These are phyloP conservation scores for Drosophila diplacantha DNA, from an alignment of 2,888 invertebrate species.

Conservation along the genomic window DNA sequence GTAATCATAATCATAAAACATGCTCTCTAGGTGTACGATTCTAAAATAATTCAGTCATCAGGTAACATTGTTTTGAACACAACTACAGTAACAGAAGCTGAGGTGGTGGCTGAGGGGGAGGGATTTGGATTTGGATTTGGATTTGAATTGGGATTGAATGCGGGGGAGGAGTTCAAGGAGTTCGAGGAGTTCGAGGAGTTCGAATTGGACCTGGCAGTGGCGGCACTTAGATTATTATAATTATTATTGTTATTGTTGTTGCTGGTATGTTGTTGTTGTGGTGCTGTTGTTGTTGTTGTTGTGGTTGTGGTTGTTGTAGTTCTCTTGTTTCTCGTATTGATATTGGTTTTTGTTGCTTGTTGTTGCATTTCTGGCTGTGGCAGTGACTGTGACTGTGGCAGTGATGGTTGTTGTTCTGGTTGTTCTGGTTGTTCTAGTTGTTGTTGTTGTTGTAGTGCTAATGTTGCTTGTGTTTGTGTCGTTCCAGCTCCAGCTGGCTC, in stretches of 20 bases:
- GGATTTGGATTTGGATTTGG: not conserved
- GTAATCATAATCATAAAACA: constrained; percentile 56
- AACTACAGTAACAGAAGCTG: constrained; percentile 79
- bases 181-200: constrained; percentile 4
- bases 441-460: constrained; percentile 31
- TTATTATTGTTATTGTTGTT: constrained; percentile 42
- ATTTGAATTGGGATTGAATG: not conserved
- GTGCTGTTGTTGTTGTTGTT: constrained; percentile 23
- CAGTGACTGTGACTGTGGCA: constrained; percentile 32
- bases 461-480: constrained; percentile 51
- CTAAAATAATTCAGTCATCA: constrained; percentile 78
- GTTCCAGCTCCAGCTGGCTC: constrained; percentile 31
- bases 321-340: constrained; percentile 9
- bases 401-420: constrained; percentile 28
- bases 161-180: constrained; percentile 8
- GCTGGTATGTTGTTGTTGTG: constrained; percentile 28
- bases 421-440: constrained; percentile 28
- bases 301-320: constrained; percentile 33
- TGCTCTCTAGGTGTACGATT: constrained; percentile 68
- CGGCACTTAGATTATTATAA: constrained; percentile 42
- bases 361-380: constrained; percentile 42
- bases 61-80: constrained; percentile 79
- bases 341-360: constrained; percentile 13
- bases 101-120: constrained; percentile 42
- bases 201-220: constrained; percentile 33